Conservation (phyloP, 2,888 invertebrate genomes). For the Colostygia pectinataria region DNA sequence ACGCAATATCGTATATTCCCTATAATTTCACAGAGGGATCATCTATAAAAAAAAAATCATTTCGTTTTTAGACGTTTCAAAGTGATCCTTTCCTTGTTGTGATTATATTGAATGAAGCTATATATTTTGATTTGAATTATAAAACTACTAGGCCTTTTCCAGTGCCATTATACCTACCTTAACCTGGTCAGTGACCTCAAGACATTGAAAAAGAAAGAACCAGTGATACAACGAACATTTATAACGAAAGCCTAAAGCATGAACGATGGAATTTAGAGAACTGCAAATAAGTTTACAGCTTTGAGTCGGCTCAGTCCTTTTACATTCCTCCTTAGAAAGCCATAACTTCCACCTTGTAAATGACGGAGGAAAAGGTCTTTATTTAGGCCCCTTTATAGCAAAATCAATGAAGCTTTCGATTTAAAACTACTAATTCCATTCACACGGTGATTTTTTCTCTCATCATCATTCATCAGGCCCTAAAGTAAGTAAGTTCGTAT, state of each 20-base stretch:
- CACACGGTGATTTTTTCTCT: too few relatives aligned
- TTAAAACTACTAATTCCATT: not conserved
- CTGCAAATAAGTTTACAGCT: conserved; percentile 23
- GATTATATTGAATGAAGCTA: too few relatives aligned
- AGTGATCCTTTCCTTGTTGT: too few relatives aligned
- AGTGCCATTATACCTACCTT: not conserved
- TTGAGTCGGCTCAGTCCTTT: conserved; percentile 7
- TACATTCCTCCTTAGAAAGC: conserved; percentile 13
- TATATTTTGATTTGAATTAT: too few relatives aligned
- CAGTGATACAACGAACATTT: not conserved
- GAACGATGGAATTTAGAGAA: conserved; percentile 9
- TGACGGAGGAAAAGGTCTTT: conserved; percentile 11
- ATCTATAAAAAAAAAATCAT: too few relatives aligned
- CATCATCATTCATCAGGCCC: too few relatives aligned
- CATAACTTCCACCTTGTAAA: conserved; percentile 5
- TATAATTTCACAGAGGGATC: too few relatives aligned
- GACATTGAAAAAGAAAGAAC: not conserved
- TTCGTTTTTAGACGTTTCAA: too few relatives aligned
- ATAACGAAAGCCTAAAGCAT: conserved; percentile 7
- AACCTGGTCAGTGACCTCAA: not conserved
- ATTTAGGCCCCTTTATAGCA: conserved; percentile 4
- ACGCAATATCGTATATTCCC: too few relatives aligned
- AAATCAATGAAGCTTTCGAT: not conserved
- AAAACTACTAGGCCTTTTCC: not conserved
- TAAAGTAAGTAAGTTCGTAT: too few relatives aligned